Evolutionary conservation across 92 coral and sea anemone genomes (phyloP).

Genomic region (Palythoa grandis): DNA sequence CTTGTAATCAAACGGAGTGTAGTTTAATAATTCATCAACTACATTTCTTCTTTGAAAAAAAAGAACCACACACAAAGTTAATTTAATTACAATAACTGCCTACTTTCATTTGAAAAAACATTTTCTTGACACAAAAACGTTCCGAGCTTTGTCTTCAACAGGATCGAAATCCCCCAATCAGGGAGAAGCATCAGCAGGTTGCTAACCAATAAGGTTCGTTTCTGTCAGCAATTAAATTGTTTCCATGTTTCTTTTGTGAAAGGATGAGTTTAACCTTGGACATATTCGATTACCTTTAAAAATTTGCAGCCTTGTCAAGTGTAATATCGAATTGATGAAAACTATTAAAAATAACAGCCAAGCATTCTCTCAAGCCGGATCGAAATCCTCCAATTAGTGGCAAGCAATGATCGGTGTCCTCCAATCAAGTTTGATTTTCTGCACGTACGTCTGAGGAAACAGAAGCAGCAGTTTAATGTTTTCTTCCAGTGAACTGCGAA

Average conservation of each 20-base stretch:
- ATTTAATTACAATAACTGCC: neutral
- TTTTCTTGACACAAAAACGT: neutral
- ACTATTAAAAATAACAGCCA: too few relatives aligned
- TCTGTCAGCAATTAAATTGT: neutral
- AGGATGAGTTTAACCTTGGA: neutral
- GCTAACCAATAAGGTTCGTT: neutral
- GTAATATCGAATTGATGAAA: too few relatives aligned
- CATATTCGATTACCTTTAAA: neutral
- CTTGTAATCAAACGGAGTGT: neutral
- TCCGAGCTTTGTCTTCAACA: neutral
- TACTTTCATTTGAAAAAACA: neutral
- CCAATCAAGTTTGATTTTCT: too few relatives aligned
- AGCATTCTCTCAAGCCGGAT: too few relatives aligned
- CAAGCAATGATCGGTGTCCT: too few relatives aligned
- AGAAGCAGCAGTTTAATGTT: neutral
- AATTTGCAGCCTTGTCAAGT: too few relatives aligned
- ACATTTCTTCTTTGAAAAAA: neutral
- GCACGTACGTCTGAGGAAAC: too few relatives aligned
- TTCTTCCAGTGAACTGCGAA: neutral
- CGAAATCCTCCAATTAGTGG: too few relatives aligned
- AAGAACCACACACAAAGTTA: neutral
- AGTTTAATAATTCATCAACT: neutral
- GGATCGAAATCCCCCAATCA: conserved; percentile 6
- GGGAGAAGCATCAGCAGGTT: too few relatives aligned
- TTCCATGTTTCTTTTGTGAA: neutral